Evolutionary conservation across 23 tunicate genomes (phyloP).

Genomic region (Corella eumyota): DNA sequence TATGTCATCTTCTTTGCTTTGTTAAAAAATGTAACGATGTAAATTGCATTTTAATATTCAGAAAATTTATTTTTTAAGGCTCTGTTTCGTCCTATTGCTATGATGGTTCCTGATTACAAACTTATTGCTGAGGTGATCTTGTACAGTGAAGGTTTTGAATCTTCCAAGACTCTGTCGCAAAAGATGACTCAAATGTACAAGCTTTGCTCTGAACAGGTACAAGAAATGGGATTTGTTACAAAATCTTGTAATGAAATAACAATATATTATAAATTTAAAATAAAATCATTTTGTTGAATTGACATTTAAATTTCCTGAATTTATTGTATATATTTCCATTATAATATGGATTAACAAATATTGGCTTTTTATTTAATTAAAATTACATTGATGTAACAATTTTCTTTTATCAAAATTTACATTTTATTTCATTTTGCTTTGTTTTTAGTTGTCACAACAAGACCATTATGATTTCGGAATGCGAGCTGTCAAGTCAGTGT

Average conservation of each 20-base stretch:
- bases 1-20: too few species aligned
- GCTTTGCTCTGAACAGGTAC: slow-evolving; percentile 97
- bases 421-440: too few species aligned
- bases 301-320: background rate
- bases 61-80: too few species aligned
- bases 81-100: slow-evolving; percentile 95
- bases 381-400: too few species aligned
- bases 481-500: slow-evolving; percentile 98
- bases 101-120: slow-evolving; percentile 99
- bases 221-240: background rate
- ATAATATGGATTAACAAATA: too few species aligned
- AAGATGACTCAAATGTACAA: slow-evolving; percentile 99
- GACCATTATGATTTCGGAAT: slow-evolving; percentile 99
- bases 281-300: too few species aligned
- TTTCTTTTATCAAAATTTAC: too few species aligned
- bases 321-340: too few species aligned
- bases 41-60: too few species aligned
- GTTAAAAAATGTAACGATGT: too few species aligned
- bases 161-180: slow-evolving; percentile 81
- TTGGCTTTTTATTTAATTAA: too few species aligned
- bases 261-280: background rate
- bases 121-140: slow-evolving; percentile 97
- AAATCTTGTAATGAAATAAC: background rate
- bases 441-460: slow-evolving; percentile 86
- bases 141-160: slow-evolving; percentile 99